Conservation (phyloP, 2,888 invertebrate genomes). For the Nemotelus pantherinus region DNA sequence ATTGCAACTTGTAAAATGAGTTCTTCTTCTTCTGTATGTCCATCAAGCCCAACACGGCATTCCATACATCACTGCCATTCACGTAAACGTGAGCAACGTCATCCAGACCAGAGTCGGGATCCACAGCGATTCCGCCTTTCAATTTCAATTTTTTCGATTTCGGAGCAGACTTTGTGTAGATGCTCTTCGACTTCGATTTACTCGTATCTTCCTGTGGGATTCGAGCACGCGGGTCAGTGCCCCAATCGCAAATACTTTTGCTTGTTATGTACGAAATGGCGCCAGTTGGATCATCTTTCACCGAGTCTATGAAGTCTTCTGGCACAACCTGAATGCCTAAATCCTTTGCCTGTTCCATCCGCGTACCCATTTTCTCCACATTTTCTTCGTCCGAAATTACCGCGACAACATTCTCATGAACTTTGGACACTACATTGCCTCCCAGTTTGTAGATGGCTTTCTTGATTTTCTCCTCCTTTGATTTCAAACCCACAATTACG, state of each 20-base stretch:
- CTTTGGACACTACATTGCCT: slow-evolving; percentile 75
- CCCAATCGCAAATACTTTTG: slow-evolving; percentile 84
- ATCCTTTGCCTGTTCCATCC: slow-evolving; percentile 73
- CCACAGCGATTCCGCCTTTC: slow-evolving; percentile 89
- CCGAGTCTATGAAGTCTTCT: slow-evolving; percentile 77
- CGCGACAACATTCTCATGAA: slow-evolving; percentile 75
- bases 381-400: slow-evolving; percentile 78
- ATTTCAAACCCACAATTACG: slow-evolving; percentile 71
- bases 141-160: slow-evolving; percentile 75
- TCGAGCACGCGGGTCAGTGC: slow-evolving; percentile 69
- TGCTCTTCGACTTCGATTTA: slow-evolving; percentile 70
- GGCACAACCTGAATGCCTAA: slow-evolving; percentile 84
- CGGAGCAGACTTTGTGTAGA: slow-evolving; percentile 69
- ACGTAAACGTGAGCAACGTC: slow-evolving; percentile 82
- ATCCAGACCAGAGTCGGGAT: slow-evolving; percentile 86
- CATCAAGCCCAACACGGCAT: slow-evolving; percentile 83
- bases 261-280: slow-evolving; percentile 73
- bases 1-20: slow-evolving; percentile 93
- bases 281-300: slow-evolving; percentile 69
- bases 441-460: slow-evolving; percentile 78
- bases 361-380: slow-evolving; percentile 73
- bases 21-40: slow-evolving; percentile 90
- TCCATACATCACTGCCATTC: slow-evolving; percentile 72
- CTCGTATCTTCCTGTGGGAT: slow-evolving; percentile 67
- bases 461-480: slow-evolving; percentile 71